Base-by-base conservation (phyloP, 2,113 vertebrate species). In the Catharus fuscescens region DNA sequence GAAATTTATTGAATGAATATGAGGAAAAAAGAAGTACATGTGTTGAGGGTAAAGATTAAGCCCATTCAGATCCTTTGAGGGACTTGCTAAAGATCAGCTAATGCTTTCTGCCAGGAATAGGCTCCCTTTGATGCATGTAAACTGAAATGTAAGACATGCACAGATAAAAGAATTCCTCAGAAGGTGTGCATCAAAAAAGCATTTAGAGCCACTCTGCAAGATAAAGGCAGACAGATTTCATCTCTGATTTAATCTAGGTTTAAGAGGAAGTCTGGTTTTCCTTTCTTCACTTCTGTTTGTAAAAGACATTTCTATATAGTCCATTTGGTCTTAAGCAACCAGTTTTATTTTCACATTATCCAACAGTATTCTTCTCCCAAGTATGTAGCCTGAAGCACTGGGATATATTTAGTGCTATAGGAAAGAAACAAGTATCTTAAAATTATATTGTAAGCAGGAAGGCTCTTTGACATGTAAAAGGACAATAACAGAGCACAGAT, bases 31-130 rank as follows among this genome's bases (percentile, higher is more conserved):
- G 24, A 81, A 80, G 45, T 77, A 95, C 79, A 42, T 20, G 28
- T 67, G 72, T 40, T 81, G 42, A 92, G 62, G n/a, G 67, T 57
- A 90, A 96, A 94, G 59, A 82, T 85, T 93, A 93, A 93, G 50
- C 19, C 62, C 59, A 47, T 80, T 86, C 47, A 80, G 59, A 86
- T 72, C 79, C 81, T 92, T 72, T 77, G 76, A 91, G 71, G 28
- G 62, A 73, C 62, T 95, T 86, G 25, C 38, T 88, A 42, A 90
- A 88, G 59, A 82, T 86, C 62, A 82, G 42, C 40, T 92, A 91
- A 90, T 44, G 65, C 48, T 60, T 87, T 80, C 70, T 95, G 62
- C 40, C 25, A 80, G 54, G 50, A 69, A 79, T 10, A 90, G 28
- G 31, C 77, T 82, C 50, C 45, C 92, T 96, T 88, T 95, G 79